A percentile compares a stretch with the other conserved stretches of the same genome.
phyloP scores from a whole-genome alignment of 2,888 invertebrate species.

The Dynastes maya region DNA sequence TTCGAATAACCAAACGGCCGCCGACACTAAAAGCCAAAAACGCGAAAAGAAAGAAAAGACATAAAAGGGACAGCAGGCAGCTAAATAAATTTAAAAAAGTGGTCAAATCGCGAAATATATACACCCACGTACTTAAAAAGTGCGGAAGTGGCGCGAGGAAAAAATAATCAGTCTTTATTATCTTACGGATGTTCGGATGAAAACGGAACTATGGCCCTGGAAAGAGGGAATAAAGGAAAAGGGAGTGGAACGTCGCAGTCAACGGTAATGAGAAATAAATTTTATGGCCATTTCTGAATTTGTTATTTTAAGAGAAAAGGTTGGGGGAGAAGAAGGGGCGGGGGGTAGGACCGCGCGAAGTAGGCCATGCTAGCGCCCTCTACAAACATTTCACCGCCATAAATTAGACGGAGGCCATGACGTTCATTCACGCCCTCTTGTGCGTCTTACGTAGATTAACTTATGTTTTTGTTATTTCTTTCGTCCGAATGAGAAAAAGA shows the following conservation, averaged over 20 bases:
- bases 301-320: conserved; percentile 45
- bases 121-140: conserved; percentile 47
- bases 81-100: conserved; percentile 47
- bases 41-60: conserved; percentile 36
- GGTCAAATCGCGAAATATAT: conserved; percentile 38
- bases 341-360: background rate
- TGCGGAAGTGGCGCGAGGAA: conserved; percentile 45
- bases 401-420: conserved; percentile 43
- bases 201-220: conserved; percentile 54
- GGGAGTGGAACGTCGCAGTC: conserved; percentile 48
- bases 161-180: conserved; percentile 58
- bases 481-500: conserved; percentile 22
- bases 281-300: conserved; percentile 51
- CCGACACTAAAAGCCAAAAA: conserved; percentile 32
- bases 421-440: conserved; percentile 43
- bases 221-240: conserved; percentile 53
- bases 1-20: conserved; percentile 22
- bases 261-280: conserved; percentile 51
- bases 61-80: conserved; percentile 22
- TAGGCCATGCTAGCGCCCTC: conserved; percentile 38
- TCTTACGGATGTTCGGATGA: conserved; percentile 56
- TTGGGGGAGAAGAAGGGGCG: conserved; percentile 4
- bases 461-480: conserved; percentile 45
- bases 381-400: conserved; percentile 41
- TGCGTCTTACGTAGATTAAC: conserved; percentile 46